These are phyloP conservation scores for Pterocles burchelli DNA, from an alignment of 2,113 vertebrate genomes.

Conservation along the genomic window DNA sequence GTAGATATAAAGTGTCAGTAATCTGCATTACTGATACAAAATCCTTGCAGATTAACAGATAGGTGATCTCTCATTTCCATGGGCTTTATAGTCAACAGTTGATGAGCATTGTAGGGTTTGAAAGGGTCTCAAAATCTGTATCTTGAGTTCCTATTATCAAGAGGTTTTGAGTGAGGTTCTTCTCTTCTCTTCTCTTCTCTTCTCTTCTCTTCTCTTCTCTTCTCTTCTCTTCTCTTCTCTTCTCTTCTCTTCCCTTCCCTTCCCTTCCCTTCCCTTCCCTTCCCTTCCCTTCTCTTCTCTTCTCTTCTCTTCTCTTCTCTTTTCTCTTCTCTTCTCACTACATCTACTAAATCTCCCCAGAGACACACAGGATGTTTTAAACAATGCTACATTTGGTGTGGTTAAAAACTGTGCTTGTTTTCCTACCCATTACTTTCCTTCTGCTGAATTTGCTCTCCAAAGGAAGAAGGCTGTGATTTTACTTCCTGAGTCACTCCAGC, in stretches of 20 bases:
- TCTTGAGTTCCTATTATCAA: not conserved
- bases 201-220: too few species aligned
- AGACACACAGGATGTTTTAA: not conserved
- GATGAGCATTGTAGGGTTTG: not conserved
- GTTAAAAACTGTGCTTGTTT: not conserved
- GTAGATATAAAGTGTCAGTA: not conserved
- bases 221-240: too few species aligned
- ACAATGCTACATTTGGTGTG: not conserved
- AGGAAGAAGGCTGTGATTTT: not conserved
- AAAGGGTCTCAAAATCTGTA: not conserved
- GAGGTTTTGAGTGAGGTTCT: not conserved
- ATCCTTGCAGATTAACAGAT: not conserved
- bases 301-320: too few species aligned
- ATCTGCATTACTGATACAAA: not conserved
- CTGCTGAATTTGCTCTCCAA: not conserved
- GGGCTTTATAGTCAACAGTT: not conserved
- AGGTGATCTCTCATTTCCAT: not conserved
- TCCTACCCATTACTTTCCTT: not conserved
- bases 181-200: not conserved
- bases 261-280: too few species aligned
- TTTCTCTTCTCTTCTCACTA: not conserved
- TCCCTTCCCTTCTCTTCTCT: too few species aligned
- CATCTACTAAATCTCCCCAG: not conserved
- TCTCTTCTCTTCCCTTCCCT: too few species aligned
- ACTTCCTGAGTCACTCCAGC: not conserved